Evolutionary conservation across 2,113 vertebrate species (phyloP), one percentile per base, ranked within the genome.

Genomic region (Cephalopterus ornatus): DNA sequence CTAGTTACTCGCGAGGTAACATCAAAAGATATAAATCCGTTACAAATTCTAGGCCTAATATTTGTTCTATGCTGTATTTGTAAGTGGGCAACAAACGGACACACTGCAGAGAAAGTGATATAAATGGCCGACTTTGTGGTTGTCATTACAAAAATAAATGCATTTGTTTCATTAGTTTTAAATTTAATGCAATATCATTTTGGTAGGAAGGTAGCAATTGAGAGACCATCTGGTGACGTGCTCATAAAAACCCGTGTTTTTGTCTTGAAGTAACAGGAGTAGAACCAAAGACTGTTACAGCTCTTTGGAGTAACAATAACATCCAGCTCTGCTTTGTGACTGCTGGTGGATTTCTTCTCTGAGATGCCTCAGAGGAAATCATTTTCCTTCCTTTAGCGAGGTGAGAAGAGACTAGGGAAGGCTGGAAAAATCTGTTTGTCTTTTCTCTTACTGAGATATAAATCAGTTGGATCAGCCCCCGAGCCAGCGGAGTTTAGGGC

Each of bases 281-380:
- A 61, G 61, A 91, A 91, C 59, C 62, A 75, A 89, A 89, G 84
- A 12, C 52, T 71, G 11, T 39, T 55, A 16, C 3, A 73, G 72
- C 46, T 81, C 18, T 93, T 93, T 67, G 66, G 35, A 88, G 44
- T 49, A 72, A 59, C 73, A 91, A 70, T 74, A 92, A 82, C 52
- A 56, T 47, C 44, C 66, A 67, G 27, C 70, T 85, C 56, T 68
- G 42, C 55, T 85, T 81, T 89, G 47, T 82, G 42, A 63, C 27
- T 77, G 72, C 52, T 93, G 81, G 91, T 74, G 44, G 80, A 72
- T 91, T 91, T 93, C 73, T 89, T 77, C 47, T 92, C 80, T 39
- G 55, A 46, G 33, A 23, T 59, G 73, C 66, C 73, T 92, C 0
- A 0, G 56, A 92, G 73, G 47, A 92, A 95, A 72, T 73, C 14